Base-by-base conservation (phyloP, 2,113 vertebrate genomes). In the Zosterops pallidus region DNA sequence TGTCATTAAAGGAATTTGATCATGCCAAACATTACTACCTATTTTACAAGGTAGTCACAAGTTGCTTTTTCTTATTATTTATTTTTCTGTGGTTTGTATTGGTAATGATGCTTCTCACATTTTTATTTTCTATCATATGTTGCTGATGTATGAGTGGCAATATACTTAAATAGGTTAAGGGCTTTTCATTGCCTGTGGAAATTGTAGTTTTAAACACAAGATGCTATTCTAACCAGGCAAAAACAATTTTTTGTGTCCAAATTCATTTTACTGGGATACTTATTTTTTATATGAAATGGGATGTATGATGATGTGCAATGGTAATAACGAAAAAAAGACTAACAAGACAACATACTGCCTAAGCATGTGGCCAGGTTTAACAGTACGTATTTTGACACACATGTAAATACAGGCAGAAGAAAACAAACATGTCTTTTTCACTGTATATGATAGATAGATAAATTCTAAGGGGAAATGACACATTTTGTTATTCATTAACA, bases 391-490 rank as follows among this genome's bases (percentile, higher is more conserved):
- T 97, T 94, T 96, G 95, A 96, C 90, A 95, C 92, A 92, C 83
- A 60, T 96, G 96, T 95, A 97, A 97, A 96, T 93, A 95, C 60
- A 92, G 82, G 42, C 78, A 96, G 88, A 93, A 77, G 84, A 97
- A 97, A 97, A 96, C 97, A 96, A 96, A 96, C 86, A 80, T 4
- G 55, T 86, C 84, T 97, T 96, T 96, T 95, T 96, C 69, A 79
- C 93, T 94, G 86, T 94, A 72, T 87, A 86, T 90, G 86, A 95
- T 95, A 95, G 92, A 92, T 90, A 95, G 86, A 93, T 74, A 86
- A 96, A 97, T 95, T 97, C 96, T 95, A 95, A 96, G 94, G 96
- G 92, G 94, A 95, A 97, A 97, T 95, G 93, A 96, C 96, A 97
- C 90, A 94, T 95, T 97, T 93, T 91, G 95, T 94, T 96, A 96